Evolutionary conservation across 2,888 invertebrate species (phyloP).

Genomic region (Autographa pulchrina): DNA sequence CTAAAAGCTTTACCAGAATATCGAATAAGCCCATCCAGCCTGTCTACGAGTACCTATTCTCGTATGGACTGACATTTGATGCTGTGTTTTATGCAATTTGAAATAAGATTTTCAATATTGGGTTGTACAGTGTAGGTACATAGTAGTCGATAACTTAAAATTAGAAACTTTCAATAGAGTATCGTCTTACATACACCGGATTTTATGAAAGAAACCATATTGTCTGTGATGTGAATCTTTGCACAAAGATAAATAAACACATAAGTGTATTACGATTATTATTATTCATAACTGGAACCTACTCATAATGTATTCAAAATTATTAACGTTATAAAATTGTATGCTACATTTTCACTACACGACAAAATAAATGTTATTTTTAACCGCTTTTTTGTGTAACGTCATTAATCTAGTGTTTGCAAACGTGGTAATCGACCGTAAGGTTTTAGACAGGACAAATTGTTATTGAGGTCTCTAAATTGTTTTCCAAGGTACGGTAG

Average conservation of each 20-base stretch:
- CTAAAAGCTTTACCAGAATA: conserved; percentile 78
- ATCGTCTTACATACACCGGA: neutral
- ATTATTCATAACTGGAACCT: no score
- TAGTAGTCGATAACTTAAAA: neutral
- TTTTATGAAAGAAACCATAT: no score
- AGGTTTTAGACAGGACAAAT: conserved; percentile 4
- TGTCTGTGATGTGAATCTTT: no score
- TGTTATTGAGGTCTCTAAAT: neutral
- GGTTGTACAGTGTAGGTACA: neutral
- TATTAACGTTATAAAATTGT: neutral
- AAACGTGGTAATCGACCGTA: neutral
- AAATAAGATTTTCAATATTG: conserved; percentile 14
- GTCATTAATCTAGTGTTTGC: conserved; percentile 3
- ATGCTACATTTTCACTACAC: neutral
- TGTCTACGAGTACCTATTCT: conserved; percentile 65
- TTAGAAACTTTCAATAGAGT: neutral
- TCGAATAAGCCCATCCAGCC: conserved; percentile 61
- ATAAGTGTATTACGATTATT: no score
- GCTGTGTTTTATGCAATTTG: conserved; percentile 29
- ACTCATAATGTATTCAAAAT: neutral
- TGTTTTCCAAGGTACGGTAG: no score
- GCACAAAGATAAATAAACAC: no score
- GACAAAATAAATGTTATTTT: neutral
- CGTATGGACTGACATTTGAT: conserved; percentile 54
- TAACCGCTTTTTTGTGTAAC: neutral